Evolutionary conservation across 2,797 vertebrate species (phyloP).

Genomic region (Thripadectes ignobilis): DNA sequence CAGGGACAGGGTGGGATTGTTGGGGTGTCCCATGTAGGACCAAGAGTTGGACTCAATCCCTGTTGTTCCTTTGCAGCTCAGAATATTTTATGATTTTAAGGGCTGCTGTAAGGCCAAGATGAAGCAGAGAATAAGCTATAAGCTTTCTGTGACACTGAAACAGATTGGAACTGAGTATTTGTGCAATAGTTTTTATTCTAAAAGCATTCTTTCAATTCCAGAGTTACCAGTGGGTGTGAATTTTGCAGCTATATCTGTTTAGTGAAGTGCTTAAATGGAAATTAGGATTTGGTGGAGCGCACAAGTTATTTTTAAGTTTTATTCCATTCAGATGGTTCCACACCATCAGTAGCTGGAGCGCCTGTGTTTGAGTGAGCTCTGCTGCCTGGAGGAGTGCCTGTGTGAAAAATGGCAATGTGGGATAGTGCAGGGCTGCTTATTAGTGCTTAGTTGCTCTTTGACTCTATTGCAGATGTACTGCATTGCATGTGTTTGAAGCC

Average conservation of each 20-base stretch:
- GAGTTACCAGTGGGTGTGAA: not conserved
- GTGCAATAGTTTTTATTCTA: not conserved
- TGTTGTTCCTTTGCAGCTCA: not conserved
- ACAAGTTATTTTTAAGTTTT: not conserved
- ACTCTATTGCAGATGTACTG: not conserved
- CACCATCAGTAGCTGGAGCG: not conserved
- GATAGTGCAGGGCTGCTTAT: not conserved
- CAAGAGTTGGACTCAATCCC: not conserved
- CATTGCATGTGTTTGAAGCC: not conserved
- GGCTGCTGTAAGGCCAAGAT: not conserved
- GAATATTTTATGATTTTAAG: not conserved
- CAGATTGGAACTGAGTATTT: not conserved
- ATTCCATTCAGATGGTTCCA: not conserved
- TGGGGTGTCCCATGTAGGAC: not conserved
- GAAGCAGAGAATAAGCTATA: not conserved
- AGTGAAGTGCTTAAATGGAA: not conserved
- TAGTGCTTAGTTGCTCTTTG: not conserved
- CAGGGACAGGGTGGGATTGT: not conserved
- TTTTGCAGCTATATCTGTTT: not conserved
- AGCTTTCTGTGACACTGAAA: not conserved
- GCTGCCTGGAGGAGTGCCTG: not conserved
- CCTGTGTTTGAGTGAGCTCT: not conserved
- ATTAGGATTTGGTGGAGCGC: not conserved
- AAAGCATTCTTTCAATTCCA: not conserved
- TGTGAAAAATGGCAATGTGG: not conserved